Percentiles rank a stretch among this genome's conserved stretches.
Evolutionary conservation across 2,797 vertebrate genomes (phyloP).

Genomic region (Eidolon dupreanum): DNA sequence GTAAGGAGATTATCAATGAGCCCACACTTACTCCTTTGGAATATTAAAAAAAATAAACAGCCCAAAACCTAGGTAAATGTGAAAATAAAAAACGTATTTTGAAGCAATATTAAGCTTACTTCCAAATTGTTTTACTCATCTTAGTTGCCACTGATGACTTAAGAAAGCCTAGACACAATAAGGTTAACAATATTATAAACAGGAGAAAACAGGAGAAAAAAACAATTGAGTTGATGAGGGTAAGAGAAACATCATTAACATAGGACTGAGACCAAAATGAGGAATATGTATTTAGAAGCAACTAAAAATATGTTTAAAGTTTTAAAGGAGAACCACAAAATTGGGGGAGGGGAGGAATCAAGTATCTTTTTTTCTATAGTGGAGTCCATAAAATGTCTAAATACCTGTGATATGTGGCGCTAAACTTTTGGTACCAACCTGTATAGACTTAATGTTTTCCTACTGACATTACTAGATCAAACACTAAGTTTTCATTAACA

Average conservation of each 20-base stretch:
- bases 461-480: neutral
- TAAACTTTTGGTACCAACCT: neutral
- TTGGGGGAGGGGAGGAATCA: neutral
- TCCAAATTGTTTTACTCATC: neutral
- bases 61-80: neutral
- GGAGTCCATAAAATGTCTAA: conserved; percentile 4
- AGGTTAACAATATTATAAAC: neutral
- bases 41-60: neutral
- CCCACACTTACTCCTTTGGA: neutral
- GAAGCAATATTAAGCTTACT: neutral
- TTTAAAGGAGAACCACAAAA: neutral
- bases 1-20: neutral
- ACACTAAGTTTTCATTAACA: neutral
- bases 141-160: neutral
- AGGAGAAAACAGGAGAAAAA: neutral
- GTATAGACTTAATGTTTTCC: neutral
- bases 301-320: neutral
- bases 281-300: neutral
- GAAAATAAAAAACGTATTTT: neutral
- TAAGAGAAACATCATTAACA: neutral
- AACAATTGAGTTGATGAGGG: neutral
- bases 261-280: neutral
- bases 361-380: neutral
- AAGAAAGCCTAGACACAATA: conserved; percentile 6
- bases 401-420: neutral